These are phyloP conservation scores for Riparia riparia DNA, from an alignment of 2,113 vertebrate species.

Conservation along the genomic window DNA sequence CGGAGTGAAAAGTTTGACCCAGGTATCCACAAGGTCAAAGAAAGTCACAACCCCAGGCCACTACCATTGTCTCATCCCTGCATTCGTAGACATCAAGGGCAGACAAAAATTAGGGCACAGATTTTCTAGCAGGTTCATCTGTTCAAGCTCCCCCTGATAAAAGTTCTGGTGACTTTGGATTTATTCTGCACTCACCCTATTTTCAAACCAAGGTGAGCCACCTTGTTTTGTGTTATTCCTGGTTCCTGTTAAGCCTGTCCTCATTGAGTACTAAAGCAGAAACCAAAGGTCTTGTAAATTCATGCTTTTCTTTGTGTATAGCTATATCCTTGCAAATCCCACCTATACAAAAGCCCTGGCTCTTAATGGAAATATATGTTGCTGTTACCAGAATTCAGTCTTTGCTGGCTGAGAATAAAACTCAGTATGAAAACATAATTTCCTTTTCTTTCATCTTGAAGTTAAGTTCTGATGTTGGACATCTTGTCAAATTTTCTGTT, in stretches of 20 bases:
- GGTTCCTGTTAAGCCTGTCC: background rate
- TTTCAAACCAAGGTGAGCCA: background rate
- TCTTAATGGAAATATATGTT: background rate
- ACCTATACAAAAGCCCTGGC: background rate
- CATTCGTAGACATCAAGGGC: background rate
- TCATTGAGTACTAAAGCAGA: background rate
- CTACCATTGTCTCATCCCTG: background rate
- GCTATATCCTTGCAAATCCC: background rate
- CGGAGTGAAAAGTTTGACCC: background rate
- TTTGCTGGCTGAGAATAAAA: background rate
- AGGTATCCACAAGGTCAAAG: background rate
- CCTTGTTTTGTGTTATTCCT: background rate
- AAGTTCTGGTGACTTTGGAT: background rate
- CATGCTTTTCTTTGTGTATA: background rate
- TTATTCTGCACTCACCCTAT: background rate
- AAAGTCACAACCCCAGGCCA: background rate
- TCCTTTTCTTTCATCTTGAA: background rate
- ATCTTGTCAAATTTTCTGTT: background rate
- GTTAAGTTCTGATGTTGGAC: background rate
- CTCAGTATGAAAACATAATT: background rate
- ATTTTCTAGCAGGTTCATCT: background rate
- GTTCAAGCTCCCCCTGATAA: background rate
- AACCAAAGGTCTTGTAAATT: background rate
- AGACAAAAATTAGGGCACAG: background rate
- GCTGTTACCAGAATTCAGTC: background rate